Percentiles rank a stretch among this genome's conserved stretches.
Evolutionary conservation across 2,888 invertebrate genomes (phyloP).

Genomic region (Parnassius mnemosyne): DNA sequence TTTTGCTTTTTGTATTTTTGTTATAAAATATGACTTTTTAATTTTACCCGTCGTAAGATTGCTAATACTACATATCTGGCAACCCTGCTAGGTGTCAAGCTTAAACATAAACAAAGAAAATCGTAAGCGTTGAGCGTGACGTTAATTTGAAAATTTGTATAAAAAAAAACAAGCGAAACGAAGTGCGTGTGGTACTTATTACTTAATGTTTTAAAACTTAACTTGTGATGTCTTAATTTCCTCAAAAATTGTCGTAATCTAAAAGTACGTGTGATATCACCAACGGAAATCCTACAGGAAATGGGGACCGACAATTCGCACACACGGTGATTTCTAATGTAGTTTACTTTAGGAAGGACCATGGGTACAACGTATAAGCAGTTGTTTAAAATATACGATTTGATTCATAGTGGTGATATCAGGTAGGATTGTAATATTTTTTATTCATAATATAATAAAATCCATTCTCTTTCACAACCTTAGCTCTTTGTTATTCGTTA

Average conservation of each 20-base stretch:
- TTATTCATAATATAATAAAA: conserved; percentile 8
- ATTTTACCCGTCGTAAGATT: no score
- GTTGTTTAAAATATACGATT: conserved; percentile 81
- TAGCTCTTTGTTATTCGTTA: background rate
- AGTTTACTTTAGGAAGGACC: conserved; percentile 48
- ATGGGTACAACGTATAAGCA: conserved; percentile 70
- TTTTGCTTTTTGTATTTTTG: no score
- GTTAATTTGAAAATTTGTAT: conserved; percentile 59
- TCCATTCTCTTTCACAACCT: conserved; percentile 18
- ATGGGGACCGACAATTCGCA: conserved; percentile 58
- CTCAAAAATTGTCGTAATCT: conserved; percentile 33
- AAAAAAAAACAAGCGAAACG: conserved; percentile 51
- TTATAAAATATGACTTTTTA: no score
- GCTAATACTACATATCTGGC: no score
- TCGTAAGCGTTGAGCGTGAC: conserved; percentile 45
- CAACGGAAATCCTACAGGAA: conserved; percentile 66
- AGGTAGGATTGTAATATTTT: conserved; percentile 58
- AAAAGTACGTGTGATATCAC: conserved; percentile 47
- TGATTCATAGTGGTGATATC: conserved; percentile 82
- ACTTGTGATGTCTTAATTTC: background rate
- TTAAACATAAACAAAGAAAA: conserved; percentile 57
- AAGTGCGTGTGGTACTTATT: conserved; percentile 27
- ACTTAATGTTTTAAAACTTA: background rate
- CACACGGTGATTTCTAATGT: conserved; percentile 49
- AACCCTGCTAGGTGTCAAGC: no score